Conservation (phyloP, 1,140 invertebrate genomes). For the Dendrolimus kikuchii region DNA sequence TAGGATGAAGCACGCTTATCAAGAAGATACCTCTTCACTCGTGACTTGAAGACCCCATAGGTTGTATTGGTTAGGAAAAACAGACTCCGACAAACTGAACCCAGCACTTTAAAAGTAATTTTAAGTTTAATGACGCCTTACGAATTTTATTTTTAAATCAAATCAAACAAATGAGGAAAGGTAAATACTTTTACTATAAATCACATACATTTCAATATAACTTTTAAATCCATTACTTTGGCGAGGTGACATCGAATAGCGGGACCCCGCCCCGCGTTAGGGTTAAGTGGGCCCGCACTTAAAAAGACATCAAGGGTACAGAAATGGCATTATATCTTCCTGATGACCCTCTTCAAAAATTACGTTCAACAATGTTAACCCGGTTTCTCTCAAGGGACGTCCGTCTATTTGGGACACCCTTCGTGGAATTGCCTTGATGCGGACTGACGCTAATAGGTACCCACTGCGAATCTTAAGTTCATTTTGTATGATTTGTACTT, state of each 20-base stretch:
- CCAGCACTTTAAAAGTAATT: too few species aligned
- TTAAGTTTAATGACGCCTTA: too few species aligned
- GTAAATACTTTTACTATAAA: too few species aligned
- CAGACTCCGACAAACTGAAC: too few species aligned
- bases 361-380: conserved; percentile 39
- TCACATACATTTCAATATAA: background rate
- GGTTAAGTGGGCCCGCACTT: conserved; percentile 57
- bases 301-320: conserved; percentile 64
- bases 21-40: too few species aligned
- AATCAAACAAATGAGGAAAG: too few species aligned
- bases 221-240: conserved; percentile 24
- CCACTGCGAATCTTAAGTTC: too few species aligned
- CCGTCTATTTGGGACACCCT: conserved; percentile 19
- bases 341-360: conserved; percentile 59
- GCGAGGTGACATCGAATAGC: conserved; percentile 25
- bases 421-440: conserved; percentile 16
- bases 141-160: too few species aligned
- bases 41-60: too few species aligned
- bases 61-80: too few species aligned
- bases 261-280: conserved; percentile 33
- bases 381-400: conserved; percentile 29
- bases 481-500: too few species aligned
- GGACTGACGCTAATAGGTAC: conserved; percentile 1
- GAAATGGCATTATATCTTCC: conserved; percentile 63
- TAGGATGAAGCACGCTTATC: too few species aligned